Base-by-base conservation (phyloP, 2,113 vertebrate genomes). In the Xenopus borealis region DNA sequence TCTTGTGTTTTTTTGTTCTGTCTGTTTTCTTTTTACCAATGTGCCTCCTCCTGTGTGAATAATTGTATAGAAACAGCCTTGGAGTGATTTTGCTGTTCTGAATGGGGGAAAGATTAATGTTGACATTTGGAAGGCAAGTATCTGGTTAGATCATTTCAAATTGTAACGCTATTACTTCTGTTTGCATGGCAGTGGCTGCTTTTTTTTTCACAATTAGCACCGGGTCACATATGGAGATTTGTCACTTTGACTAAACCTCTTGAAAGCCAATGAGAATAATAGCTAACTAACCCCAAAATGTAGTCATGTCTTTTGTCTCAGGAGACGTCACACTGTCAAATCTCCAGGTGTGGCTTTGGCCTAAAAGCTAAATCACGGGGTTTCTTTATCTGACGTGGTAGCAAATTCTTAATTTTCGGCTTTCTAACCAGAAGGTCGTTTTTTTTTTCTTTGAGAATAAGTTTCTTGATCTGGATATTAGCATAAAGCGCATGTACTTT, bases 71-170 rank as follows among this genome's bases (percentile, higher is more conserved):
- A 98, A 96, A 94, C 95, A 94, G 90, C 91, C 92, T 88, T 98
- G 97, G 96, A 95, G 95, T 95, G 95, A 96, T 91, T 97, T 95
- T 96, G 96, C 94, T 86, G 91, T 94, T 88, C 93, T 94, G 89
- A 93, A 92, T 92, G 93, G 95, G 89, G 95, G 96, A 93, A 99
- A 98, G 92, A 98, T 99, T 96, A 97, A 98, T 98, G 98, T 96
- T 96, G 95, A 99, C 92, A 92, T 98, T 93, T 99, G 97, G 97
- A 99, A 99, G 96, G 97, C 95, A 95, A 97, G 95, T 98, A 98
- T 95, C 86, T 88, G 88, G 87, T 91, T 84, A 88, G 87, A 84
- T 80, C 72, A 69, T 85, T 84, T 84, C 61, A 80, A 84, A 52
- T 71, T 86, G 12, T 81, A 82, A 81, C 78, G 78, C 57, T 86